These are phyloP conservation scores for Fulmarus glacialis DNA, from an alignment of 2,113 vertebrate genomes.

Conservation along the genomic window DNA sequence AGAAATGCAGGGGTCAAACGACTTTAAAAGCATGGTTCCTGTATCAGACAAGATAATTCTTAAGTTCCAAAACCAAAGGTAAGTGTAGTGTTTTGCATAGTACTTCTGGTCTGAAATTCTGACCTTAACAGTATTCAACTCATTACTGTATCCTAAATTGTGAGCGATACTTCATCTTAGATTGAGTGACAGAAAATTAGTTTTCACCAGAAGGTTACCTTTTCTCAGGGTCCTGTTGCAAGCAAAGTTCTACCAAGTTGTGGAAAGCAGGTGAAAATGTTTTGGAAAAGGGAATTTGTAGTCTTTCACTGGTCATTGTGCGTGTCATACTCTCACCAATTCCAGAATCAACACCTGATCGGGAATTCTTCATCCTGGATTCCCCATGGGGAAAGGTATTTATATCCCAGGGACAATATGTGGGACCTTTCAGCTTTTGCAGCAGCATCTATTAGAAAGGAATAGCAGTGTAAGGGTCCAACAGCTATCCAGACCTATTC, in stretches of 20 bases:
- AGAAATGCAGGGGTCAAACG: not conserved
- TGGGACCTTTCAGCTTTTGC: conserved; percentile 92
- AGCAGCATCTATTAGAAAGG: conserved; percentile 87
- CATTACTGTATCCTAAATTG: not conserved
- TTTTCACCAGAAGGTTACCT: conserved; percentile 68
- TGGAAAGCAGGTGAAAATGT: conserved; percentile 92
- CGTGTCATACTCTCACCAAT: conserved; percentile 91
- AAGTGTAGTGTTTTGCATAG: not conserved
- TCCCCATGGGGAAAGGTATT: conserved; percentile 83
- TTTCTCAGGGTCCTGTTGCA: conserved; percentile 93
- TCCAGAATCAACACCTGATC: conserved; percentile 92
- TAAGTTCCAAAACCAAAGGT: not conserved
- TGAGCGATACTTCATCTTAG: not conserved
- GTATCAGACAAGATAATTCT: not conserved
- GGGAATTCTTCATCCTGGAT: conserved; percentile 89
- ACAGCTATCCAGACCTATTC: not conserved
- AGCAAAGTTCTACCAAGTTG: conserved; percentile 91
- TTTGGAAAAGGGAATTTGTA: conserved; percentile 86
- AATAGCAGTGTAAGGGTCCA: not conserved
- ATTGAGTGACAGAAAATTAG: not conserved
- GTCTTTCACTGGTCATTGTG: conserved; percentile 84
- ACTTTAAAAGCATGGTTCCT: not conserved
- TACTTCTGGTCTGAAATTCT: not conserved
- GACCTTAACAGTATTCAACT: not conserved
- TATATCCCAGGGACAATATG: conserved; percentile 84